phyloP scores from a whole-genome alignment of 2,888 invertebrate species.

The Oscheius sp. region DNA sequence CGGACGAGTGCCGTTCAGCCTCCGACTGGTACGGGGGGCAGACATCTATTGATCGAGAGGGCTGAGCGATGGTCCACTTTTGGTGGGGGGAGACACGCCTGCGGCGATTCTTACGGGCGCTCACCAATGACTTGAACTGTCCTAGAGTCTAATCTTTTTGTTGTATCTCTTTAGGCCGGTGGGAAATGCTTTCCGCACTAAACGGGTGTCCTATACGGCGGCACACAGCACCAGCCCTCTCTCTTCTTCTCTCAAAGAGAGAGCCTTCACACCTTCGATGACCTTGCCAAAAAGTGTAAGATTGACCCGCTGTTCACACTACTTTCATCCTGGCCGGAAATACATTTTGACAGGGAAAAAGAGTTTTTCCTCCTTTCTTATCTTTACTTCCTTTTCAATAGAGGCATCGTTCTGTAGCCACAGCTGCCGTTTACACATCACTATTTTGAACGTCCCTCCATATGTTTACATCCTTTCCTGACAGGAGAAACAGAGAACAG shows the following conservation, averaged over 20 bases:
- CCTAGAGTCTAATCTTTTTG: slow-evolving; percentile 12
- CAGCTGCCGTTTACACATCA: slow-evolving; percentile 15
- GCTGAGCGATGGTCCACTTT: slow-evolving; percentile 32
- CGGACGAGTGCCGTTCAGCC: slow-evolving; percentile 32
- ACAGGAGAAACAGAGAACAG: neutral
- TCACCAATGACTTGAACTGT: slow-evolving; percentile 25
- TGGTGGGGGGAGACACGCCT: slow-evolving; percentile 17
- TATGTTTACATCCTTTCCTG: neutral
- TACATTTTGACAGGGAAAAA: neutral
- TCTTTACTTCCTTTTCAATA: neutral
- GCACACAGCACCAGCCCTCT: neutral
- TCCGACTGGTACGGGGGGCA: slow-evolving; percentile 31
- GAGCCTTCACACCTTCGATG: neutral
- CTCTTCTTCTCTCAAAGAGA: too few relatives aligned
- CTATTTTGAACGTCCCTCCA: slow-evolving; percentile 27
- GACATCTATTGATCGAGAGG: slow-evolving; percentile 28
- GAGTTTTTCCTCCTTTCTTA: neutral
- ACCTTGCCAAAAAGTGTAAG: slow-evolving; percentile 30
- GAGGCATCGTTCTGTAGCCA: neutral
- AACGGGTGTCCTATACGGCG: neutral
- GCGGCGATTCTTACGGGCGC: slow-evolving; percentile 14
- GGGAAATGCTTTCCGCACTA: neutral
- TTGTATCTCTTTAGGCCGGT: slow-evolving; percentile 4
- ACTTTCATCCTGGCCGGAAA: slow-evolving; percentile 2
- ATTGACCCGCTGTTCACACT: slow-evolving; percentile 23